phyloP scores from a whole-genome alignment of 1,140 invertebrate genomes.

The Phymorhynchus buccinoides region DNA sequence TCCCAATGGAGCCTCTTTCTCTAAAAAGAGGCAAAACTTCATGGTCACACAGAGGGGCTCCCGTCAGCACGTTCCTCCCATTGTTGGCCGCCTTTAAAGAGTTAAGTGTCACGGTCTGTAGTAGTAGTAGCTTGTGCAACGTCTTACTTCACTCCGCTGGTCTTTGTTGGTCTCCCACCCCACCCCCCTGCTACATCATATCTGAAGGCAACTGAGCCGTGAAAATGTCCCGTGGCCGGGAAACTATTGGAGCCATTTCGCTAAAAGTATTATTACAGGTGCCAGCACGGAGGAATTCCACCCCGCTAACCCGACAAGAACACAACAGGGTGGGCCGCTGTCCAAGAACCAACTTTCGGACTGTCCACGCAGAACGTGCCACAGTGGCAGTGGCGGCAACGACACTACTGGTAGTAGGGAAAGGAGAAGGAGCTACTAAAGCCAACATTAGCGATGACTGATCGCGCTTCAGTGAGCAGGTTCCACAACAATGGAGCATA shows the following conservation, averaged over 20 bases:
- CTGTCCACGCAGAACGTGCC: constrained; percentile 1
- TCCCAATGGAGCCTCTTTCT: neutral
- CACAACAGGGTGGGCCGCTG: neutral
- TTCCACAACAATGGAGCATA: constrained; percentile 18
- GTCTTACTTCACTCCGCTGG: neutral
- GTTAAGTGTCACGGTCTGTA: neutral
- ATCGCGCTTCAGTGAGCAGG: constrained; percentile 24
- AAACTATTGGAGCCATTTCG: neutral
- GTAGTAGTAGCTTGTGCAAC: neutral
- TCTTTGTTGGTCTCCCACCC: neutral
- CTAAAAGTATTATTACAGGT: constrained; percentile 8
- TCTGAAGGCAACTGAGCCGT: neutral
- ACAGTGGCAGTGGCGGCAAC: neutral
- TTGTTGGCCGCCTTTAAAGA: neutral
- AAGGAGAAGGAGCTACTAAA: neutral
- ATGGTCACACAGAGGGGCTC: neutral
- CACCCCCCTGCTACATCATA: neutral
- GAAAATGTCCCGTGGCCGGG: neutral
- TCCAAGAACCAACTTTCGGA: constrained; percentile 5
- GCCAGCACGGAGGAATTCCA: neutral
- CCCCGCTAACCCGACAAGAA: neutral
- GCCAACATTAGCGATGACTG: constrained; percentile 24
- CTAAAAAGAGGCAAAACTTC: neutral
- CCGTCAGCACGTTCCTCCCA: neutral
- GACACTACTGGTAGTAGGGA: neutral